Percentiles rank a stretch among this genome's conserved stretches.
Evolutionary conservation across 2,888 invertebrate species (phyloP).

Genomic region (Heteromurus nitidus): DNA sequence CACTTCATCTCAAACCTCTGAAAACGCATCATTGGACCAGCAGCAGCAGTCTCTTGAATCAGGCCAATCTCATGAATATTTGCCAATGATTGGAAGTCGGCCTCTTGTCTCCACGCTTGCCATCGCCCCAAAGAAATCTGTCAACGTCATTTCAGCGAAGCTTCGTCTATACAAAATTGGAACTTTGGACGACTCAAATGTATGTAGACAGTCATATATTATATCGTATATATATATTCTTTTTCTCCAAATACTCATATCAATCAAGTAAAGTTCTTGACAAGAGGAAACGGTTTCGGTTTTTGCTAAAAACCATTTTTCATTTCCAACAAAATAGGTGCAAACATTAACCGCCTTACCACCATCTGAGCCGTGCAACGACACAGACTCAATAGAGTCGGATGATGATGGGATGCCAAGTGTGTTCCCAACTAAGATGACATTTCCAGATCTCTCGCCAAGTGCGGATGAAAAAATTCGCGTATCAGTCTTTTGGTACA

Average conservation of each 20-base stretch:
- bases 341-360: constrained; percentile 40
- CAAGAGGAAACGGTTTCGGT: not conserved
- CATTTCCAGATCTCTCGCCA: constrained; percentile 65
- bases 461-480: constrained; percentile 79
- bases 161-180: constrained; percentile 77
- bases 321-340: constrained; percentile 29
- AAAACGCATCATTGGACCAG: constrained; percentile 18
- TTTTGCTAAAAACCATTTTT: constrained; percentile 7
- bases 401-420: constrained; percentile 50
- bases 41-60: constrained; percentile 38
- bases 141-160: constrained; percentile 78
- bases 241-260: no score
- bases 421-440: constrained; percentile 44
- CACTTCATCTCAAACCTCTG: constrained; percentile 8
- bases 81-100: constrained; percentile 43
- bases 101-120: constrained; percentile 35
- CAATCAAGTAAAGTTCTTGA: no score
- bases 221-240: no score
- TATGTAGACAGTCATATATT: no score
- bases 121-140: constrained; percentile 70
- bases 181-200: constrained; percentile 19
- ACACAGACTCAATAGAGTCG: constrained; percentile 53
- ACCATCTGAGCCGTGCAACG: constrained; percentile 69
- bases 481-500: constrained; percentile 80
- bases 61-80: constrained; percentile 53